Base-by-base conservation (phyloP, 2,888 invertebrate genomes). In the Acanthosepion lycidas region DNA sequence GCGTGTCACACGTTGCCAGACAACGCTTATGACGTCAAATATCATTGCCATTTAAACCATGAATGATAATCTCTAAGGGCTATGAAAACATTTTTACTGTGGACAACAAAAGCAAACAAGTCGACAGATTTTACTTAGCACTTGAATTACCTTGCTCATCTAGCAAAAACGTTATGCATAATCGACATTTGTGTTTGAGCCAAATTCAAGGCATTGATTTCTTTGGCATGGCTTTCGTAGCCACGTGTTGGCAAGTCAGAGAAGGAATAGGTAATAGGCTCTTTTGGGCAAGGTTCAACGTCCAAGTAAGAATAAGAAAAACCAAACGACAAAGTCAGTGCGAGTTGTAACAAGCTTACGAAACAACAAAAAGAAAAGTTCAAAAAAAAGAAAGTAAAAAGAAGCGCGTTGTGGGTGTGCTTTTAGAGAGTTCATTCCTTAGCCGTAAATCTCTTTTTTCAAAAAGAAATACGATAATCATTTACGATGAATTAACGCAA, bases 1-100 rank as follows among this genome's bases (percentile, higher is more conserved):
- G n/a, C 78, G 59, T 59, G 59, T 59, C 59, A 59, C 59, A 59
- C 33, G 78, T 78, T 78, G 78, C 78, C 78, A 78, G 78, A 33
- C n/a, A 78, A 78, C 78, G n/a, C n/a, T 12, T 78, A n/a, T 78
- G 78, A 78, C 78, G 78, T 78, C 78, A 78, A 78, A 78, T 33
- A 33, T 78, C 78, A n/a, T 78, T 78, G n/a, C 78, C 78, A 78
- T 78, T 15, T n/a, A 78, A 78, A 78, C n/a, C 5, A 78, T 15
- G 78, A 33, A 12, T 78, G 15, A 78, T 78, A n/a, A 78, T 78
- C 78, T n/a, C 20, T n/a, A 78, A 78, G n/a, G n/a, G 78, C 78
- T 78, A n/a, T 78, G n/a, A 78, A 78, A 78, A 78, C 78, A 78
- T 78, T 78, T 78, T 78, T 15, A 78, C n/a, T 78, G 78, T n/a